Evolutionary conservation across 2,797 vertebrate species (phyloP).

Genomic region (Amphiprion clarkii): DNA sequence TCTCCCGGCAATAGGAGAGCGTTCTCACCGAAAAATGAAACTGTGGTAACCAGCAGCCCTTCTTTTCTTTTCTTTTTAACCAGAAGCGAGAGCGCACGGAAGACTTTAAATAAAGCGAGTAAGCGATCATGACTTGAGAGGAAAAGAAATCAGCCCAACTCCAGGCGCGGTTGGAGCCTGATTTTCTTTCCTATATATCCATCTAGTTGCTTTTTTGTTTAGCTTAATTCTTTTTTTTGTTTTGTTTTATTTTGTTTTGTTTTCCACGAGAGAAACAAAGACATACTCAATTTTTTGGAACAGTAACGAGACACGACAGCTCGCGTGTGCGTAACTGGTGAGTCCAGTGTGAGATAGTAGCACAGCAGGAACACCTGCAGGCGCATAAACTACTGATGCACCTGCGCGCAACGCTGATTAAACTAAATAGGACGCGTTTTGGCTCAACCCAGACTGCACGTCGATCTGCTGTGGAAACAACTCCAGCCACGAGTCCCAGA

Average conservation of each 20-base stretch:
- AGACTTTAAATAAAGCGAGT: conserved; percentile 24
- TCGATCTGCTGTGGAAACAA: conserved; percentile 10
- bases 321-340: conserved; percentile 31
- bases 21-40: conserved; percentile 28
- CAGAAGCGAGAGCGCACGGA: conserved; percentile 22
- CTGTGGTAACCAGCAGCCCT: conserved; percentile 28
- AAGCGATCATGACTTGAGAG: conserved; percentile 31
- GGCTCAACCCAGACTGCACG: not conserved
- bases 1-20: conserved; percentile 35
- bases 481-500: conserved; percentile 15
- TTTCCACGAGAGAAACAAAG: not conserved
- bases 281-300: not conserved
- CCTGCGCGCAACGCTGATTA: conserved; percentile 43
- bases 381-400: conserved; percentile 35
- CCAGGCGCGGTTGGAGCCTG: not conserved
- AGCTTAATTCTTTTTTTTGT: not conserved
- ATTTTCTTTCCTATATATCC: not conserved
- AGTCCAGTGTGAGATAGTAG: conserved; percentile 23
- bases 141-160: not conserved
- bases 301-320: not conserved
- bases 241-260: not conserved
- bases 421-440: conserved; percentile 10
- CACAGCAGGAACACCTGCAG: conserved; percentile 61
- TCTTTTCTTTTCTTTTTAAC: conserved; percentile 2
- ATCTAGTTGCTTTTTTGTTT: too few relatives aligned